Conservation (phyloP, 1,140 invertebrate genomes). For the Pteromalus puparum region DNA sequence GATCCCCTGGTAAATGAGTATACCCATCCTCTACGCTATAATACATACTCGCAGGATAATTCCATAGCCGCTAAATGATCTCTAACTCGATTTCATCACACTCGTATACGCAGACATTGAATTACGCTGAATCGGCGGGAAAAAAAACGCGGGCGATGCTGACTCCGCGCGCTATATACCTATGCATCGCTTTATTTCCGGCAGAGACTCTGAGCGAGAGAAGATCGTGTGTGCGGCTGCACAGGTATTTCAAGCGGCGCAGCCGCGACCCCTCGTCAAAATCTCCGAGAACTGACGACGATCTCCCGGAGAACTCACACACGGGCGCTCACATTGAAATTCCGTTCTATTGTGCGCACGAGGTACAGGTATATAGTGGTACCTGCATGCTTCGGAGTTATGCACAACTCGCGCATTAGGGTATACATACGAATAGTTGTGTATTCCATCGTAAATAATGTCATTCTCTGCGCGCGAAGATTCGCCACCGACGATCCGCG, state of each 20-base stretch:
- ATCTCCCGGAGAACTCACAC: not conserved
- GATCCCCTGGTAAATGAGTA: no score
- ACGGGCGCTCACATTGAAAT: not conserved
- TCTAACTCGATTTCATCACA: not conserved
- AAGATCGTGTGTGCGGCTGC: not conserved
- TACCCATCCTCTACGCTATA: not conserved
- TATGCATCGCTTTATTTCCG: not conserved
- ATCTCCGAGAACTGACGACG: not conserved
- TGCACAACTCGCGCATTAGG: not conserved
- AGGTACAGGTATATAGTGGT: not conserved
- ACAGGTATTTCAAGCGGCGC: not conserved
- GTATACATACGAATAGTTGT: no score
- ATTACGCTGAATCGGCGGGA: not conserved
- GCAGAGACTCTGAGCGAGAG: not conserved
- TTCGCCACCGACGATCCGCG: not conserved
- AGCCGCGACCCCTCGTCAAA: constrained; percentile 11
- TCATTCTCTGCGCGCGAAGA: not conserved
- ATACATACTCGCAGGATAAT: not conserved
- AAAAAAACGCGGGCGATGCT: not conserved
- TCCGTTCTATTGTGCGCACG: not conserved
- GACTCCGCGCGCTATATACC: not conserved
- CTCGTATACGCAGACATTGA: not conserved
- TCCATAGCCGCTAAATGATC: not conserved
- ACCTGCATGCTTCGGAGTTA: not conserved
- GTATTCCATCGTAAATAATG: not conserved